phyloP scores from a whole-genome alignment of 2,888 invertebrate species.

The Fragum whitleyi region DNA sequence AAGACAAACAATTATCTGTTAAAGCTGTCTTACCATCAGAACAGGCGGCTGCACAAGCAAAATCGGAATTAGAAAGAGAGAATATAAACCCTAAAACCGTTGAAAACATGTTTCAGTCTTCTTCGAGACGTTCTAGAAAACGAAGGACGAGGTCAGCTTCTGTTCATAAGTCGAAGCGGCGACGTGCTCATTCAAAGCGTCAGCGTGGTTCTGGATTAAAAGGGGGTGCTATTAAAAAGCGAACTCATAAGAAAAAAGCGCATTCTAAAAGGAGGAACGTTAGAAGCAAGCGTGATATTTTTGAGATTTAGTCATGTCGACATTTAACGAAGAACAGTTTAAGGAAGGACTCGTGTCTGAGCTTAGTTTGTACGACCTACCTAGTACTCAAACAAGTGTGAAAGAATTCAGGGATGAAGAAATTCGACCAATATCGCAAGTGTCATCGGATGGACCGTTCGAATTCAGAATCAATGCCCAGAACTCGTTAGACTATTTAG shows the following conservation, averaged over 20 bases:
- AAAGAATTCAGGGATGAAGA: slow-evolving; percentile 14
- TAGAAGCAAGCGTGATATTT: slow-evolving; percentile 23
- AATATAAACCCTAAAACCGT: slow-evolving; percentile 44
- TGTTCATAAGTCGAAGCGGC: not conserved
- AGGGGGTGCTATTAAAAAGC: not conserved
- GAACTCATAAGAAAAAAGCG: not conserved
- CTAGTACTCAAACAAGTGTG: slow-evolving; percentile 25
- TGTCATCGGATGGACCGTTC: slow-evolving; percentile 20
- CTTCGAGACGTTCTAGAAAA: slow-evolving; percentile 1
- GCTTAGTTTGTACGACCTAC: slow-evolving; percentile 24
- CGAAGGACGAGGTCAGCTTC: slow-evolving; percentile 8
- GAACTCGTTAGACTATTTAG: slow-evolving; percentile 28
- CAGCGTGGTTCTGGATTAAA: slow-evolving; percentile 8
- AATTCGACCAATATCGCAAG: slow-evolving; percentile 28
- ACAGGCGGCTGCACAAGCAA: slow-evolving; percentile 47
- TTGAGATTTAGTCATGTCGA: slow-evolving; percentile 23
- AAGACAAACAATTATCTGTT: slow-evolving; percentile 29
- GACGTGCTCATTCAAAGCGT: not conserved
- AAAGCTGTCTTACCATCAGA: slow-evolving; percentile 55
- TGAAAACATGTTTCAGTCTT: slow-evolving; percentile 31
- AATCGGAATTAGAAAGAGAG: slow-evolving; percentile 48
- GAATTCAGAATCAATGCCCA: slow-evolving; percentile 31
- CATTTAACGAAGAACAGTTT: slow-evolving; percentile 19
- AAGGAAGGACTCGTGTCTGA: slow-evolving; percentile 19
- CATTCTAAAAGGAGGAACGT: slow-evolving; percentile 11